phyloP scores from a whole-genome alignment of 2,797 vertebrate genomes.

The Erpetoichthys calabaricus region DNA sequence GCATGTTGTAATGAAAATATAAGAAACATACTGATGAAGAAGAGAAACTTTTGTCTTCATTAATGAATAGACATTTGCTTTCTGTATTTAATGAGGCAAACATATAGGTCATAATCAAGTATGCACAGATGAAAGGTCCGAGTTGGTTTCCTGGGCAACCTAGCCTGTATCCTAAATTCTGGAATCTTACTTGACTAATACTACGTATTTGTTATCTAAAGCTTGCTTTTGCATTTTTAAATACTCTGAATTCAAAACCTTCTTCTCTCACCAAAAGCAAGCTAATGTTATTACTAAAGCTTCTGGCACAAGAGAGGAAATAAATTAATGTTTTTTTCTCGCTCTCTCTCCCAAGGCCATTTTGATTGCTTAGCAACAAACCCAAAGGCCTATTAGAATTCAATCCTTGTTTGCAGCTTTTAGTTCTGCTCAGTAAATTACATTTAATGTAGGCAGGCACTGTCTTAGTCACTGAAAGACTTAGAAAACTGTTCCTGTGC shows the following conservation, averaged over 20 bases:
- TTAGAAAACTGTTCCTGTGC: constrained; percentile 35
- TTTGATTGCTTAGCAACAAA: constrained; percentile 68
- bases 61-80: constrained; percentile 35
- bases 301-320: constrained; percentile 37
- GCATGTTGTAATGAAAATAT: background rate
- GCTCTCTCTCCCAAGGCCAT: constrained; percentile 43
- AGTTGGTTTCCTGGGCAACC: constrained; percentile 66
- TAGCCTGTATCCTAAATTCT: constrained; percentile 54
- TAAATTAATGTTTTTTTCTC: constrained; percentile 30
- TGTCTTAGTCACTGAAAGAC: constrained; percentile 28
- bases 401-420: constrained; percentile 72
- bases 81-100: constrained; percentile 36
- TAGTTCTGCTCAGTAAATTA: constrained; percentile 67
- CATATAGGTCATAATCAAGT: constrained; percentile 51
- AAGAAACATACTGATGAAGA: constrained; percentile 1
- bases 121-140: constrained; percentile 44
- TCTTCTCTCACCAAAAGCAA: constrained; percentile 38
- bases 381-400: constrained; percentile 63
- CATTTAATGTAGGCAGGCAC: constrained; percentile 53
- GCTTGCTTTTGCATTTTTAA: constrained; percentile 33
- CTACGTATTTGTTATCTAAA: constrained; percentile 46
- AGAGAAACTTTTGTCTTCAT: constrained; percentile 24
- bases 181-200: constrained; percentile 54
- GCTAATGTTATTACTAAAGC: constrained; percentile 53
- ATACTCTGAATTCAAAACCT: constrained; percentile 42